Evolutionary conservation across 2,888 invertebrate species (phyloP), one percentile per base, ranked within the genome.

Genomic region (Plagodis dolabraria): DNA sequence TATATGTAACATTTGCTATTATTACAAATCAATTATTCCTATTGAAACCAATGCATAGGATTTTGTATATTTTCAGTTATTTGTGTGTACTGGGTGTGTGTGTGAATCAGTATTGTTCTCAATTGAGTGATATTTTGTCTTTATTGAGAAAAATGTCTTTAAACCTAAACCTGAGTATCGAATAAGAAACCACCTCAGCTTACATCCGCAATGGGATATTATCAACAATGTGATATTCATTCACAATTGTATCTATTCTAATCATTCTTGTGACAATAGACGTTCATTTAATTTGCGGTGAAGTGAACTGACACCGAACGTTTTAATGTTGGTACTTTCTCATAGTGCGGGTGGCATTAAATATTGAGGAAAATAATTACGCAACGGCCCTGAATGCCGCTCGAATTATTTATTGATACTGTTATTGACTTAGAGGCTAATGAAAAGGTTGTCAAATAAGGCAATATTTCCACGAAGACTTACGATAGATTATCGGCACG

Each of bases 331-430:
- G 36, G 8, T 7, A 45, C 36, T 42, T 42, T 34, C 35, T 9
- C 22, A 38, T 36, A 55, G 34, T 43, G 33, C 5, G 5, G 5
- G 47, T 10, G 43, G 36, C 8, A 53, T 53, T 53, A 53, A 50
- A 49, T 50, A 59, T 59, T 49, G 50, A 59, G 22, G 40, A 36
- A 22, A 10, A 42, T 53, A 50, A 59, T 53, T 54, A 59, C 7
- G 36, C 38, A 49, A 48, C 44, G 42, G 49, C 38, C 45, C 45
- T 45, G 45, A 46, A 48, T 44, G 9, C 52, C 10, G 34, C 47
- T 48, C 38, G 34, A 47, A 35, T 50, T 10, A 53, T 8, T n/a
- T 7, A 22, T 51, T 22, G 12, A 43, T 44, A 35, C 44, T 35
- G 44, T 40, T 40, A 47, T 34, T 36, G 7, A 34, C 22, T 2